phyloP scores from a whole-genome alignment of 1,140 invertebrate genomes.

The Druon quercuslanigerum region DNA sequence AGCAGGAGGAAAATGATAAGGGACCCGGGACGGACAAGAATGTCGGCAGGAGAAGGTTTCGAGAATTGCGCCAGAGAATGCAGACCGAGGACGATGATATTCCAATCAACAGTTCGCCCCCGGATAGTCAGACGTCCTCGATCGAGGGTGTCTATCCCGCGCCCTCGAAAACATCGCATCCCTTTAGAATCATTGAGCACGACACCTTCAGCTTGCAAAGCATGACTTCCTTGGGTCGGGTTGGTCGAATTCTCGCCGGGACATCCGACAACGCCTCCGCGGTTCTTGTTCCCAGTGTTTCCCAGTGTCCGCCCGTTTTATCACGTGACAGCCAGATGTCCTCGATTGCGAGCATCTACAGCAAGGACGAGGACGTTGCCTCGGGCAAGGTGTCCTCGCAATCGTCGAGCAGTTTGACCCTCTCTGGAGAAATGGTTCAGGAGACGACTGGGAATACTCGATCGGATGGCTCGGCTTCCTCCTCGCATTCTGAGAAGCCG shows the following conservation, averaged over 20 bases:
- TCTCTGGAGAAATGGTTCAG: conserved; percentile 66
- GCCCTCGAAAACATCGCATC: conserved; percentile 80
- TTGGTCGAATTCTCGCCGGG: conserved; percentile 85
- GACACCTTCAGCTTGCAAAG: conserved; percentile 91
- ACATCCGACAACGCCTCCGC: conserved; percentile 76
- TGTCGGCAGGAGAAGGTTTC: conserved; percentile 82
- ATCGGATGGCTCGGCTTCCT: conserved; percentile 56
- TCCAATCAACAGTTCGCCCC: conserved; percentile 80
- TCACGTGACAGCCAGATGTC: conserved; percentile 67
- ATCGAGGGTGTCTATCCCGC: conserved; percentile 76
- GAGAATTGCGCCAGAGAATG: conserved; percentile 88
- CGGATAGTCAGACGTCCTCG: conserved; percentile 87
- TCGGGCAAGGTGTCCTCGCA: conserved; percentile 72
- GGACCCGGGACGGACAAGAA: conserved; percentile 63
- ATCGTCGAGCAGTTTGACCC: conserved; percentile 68
- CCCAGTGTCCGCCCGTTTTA: conserved; percentile 50
- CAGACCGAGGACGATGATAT: conserved; percentile 88
- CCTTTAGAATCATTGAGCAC: conserved; percentile 89
- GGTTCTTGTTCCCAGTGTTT: conserved; percentile 55
- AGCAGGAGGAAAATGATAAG: conserved; percentile 70
- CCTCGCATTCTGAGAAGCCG: conserved; percentile 61
- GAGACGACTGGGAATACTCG: conserved; percentile 62
- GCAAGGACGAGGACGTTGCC: conserved; percentile 69
- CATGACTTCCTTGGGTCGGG: conserved; percentile 88
- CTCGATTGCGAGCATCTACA: conserved; percentile 63